phyloP scores from a whole-genome alignment of 2,113 vertebrate species.

The Dicrurus megarhynchus region DNA sequence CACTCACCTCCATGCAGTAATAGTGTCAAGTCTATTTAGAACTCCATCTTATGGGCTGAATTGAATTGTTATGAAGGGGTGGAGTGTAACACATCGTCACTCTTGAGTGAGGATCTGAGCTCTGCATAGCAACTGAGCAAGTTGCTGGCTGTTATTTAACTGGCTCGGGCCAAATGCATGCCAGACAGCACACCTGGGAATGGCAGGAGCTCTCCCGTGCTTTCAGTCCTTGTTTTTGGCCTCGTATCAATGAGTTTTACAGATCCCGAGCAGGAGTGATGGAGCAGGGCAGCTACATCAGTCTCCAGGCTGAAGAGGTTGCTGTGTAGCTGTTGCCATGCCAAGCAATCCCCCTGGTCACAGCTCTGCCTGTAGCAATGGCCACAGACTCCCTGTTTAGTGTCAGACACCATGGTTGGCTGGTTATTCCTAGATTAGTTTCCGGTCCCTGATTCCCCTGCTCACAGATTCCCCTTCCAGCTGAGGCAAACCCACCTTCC shows the following conservation, averaged over 20 bases:
- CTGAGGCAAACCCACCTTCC: neutral
- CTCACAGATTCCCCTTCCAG: neutral
- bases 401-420: neutral
- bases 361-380: neutral
- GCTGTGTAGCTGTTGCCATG: neutral
- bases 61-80: neutral
- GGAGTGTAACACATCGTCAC: neutral
- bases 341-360: accelerated
- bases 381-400: neutral
- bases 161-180: neutral
- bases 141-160: neutral
- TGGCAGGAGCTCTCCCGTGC: neutral
- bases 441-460: neutral
- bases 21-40: neutral
- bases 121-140: neutral
- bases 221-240: neutral
- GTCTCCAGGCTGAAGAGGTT: neutral
- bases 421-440: neutral
- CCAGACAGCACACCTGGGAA: neutral
- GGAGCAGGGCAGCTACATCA: accelerated
- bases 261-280: neutral
- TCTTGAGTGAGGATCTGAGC: neutral
- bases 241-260: neutral
- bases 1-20: neutral
- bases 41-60: neutral